Conservation (phyloP, 2,888 invertebrate species). For the Belgica antarctica region DNA sequence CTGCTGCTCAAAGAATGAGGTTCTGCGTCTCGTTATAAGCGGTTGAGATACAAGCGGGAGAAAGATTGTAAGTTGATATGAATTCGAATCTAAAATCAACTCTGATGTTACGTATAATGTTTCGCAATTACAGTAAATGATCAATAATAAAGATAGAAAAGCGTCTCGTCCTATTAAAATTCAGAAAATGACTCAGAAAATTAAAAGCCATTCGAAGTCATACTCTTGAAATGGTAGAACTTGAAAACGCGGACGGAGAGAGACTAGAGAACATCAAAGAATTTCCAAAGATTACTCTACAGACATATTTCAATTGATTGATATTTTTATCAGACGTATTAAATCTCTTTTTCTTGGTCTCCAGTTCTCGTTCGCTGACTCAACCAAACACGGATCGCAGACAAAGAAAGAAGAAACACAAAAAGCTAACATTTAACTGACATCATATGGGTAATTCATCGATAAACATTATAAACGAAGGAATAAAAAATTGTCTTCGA, state of each 20-base stretch:
- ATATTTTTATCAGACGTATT: constrained; percentile 43
- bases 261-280: constrained; percentile 20
- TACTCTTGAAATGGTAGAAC: neutral
- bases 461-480: constrained; percentile 36
- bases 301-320: constrained; percentile 41
- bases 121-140: constrained; percentile 44
- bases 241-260: neutral
- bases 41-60: neutral
- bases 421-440: constrained; percentile 41
- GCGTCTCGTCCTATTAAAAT: constrained; percentile 29
- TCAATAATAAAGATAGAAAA: constrained; percentile 44
- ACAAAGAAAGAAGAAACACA: neutral
- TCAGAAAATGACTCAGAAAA: constrained; percentile 9
- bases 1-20: neutral
- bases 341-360: constrained; percentile 27
- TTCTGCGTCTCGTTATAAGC: too few relatives aligned
- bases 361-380: neutral
- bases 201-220: constrained; percentile 12
- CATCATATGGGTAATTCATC: constrained; percentile 42
- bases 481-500: constrained; percentile 36
- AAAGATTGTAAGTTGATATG: neutral
- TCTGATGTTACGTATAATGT: constrained; percentile 33
- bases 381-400: too few relatives aligned
- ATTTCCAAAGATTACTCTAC: constrained; percentile 1
- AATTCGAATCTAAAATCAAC: constrained; percentile 8